Conservation (phyloP, 2,113 vertebrate genomes). For the Periophthalmodon schlosseri region DNA sequence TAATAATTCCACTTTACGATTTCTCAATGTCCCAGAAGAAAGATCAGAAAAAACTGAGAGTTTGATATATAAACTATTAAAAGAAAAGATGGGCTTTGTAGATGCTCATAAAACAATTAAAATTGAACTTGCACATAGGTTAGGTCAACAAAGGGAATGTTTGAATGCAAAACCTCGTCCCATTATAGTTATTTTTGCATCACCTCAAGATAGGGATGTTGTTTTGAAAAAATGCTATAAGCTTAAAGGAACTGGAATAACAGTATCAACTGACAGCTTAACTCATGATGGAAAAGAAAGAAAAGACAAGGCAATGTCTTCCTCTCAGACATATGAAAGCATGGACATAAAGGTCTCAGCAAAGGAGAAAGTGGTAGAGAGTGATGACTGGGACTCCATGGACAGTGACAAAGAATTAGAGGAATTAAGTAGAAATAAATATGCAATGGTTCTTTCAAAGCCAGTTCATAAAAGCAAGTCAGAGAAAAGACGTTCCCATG, state of each 20-base stretch:
- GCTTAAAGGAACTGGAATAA: constrained; percentile 95
- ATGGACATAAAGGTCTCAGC: constrained; percentile 91
- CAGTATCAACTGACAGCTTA: constrained; percentile 91
- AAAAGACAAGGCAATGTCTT: constrained; percentile 87
- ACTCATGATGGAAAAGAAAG: constrained; percentile 86
- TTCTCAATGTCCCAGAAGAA: constrained; percentile 95
- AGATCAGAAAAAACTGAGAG: constrained; percentile 85
- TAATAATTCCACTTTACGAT: constrained; percentile 89
- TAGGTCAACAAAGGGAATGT: constrained; percentile 94
- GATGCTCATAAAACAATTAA: constrained; percentile 87
- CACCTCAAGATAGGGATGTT: constrained; percentile 90
- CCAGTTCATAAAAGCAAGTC: constrained; percentile 82
- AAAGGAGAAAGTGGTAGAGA: constrained; percentile 82
- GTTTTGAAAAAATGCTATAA: constrained; percentile 98
- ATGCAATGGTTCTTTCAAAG: constrained; percentile 85
- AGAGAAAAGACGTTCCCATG: constrained; percentile 77
- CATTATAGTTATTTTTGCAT: constrained; percentile 94
- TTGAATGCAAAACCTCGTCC: constrained; percentile 94
- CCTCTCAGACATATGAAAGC: constrained; percentile 97
- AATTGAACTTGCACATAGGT: constrained; percentile 92
- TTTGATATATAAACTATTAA: constrained; percentile 88
- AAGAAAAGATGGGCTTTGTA: constrained; percentile 93
- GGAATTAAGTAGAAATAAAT: constrained; percentile 89
- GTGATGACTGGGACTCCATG: constrained; percentile 88
- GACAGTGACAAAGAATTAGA: constrained; percentile 92